Base-by-base conservation (phyloP, 2,888 invertebrate genomes). In the Onthophagus sagittarius region DNA sequence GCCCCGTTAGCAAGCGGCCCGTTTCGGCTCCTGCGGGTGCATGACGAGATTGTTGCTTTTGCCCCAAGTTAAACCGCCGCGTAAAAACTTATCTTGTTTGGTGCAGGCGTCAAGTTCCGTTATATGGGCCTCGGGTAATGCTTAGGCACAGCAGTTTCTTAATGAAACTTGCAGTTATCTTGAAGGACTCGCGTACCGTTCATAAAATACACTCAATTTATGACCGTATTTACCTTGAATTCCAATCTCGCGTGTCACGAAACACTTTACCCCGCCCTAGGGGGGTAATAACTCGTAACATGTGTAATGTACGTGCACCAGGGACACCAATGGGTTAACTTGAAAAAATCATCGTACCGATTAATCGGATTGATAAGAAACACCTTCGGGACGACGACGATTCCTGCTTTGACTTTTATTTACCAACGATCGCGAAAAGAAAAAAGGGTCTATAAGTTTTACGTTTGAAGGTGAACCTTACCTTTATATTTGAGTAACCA, bases 11-110 rank as follows among this genome's bases (percentile, higher is more conserved):
- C 15, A 64, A 23, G 64, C 67, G 13, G n/a, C 67, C 39, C 39
- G 39, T 53, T 53, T 53, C 39, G 39, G 39, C 39, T 53, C 39
- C 11, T 53, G 67, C 32, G 67, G 23, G 67, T 7, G 67, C 32
- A 23, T 32, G 63, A 31, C 67, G n/a, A 7, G 67, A 67, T n/a
- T 65, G 65, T 67, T 67, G 67, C 15, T 67, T 67, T 67, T 67
- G 23, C 23, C 23, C 31, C 31, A 31, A 15, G 31, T 67, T 67
- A 67, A 67, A 67, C 67, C 67, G 23, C 15, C 67, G 23, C 32
- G 31, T 67, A 67, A 67, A 67, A 72, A 72, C 72, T 72, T 72
- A 72, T 72, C 72, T 65, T 67, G 72, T 72, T 72, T 65, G 67
- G 72, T 72, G 72, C 15, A 72, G 67, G 72, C 53, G 13, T 15